Evolutionary conservation across 1,140 invertebrate species (phyloP).

Genomic region (Ladona fulva): DNA sequence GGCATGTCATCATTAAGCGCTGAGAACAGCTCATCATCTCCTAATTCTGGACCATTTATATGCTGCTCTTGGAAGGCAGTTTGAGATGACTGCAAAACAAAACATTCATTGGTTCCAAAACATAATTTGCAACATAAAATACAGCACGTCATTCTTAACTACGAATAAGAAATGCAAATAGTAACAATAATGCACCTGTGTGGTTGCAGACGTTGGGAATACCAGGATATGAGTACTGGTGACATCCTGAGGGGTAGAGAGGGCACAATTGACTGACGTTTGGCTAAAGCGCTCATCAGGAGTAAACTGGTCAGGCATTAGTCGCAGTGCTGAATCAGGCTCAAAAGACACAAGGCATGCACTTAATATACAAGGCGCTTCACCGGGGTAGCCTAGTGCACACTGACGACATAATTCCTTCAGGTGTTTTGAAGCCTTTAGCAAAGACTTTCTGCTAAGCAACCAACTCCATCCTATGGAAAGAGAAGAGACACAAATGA

Average conservation of each 20-base stretch:
- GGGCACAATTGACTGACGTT: slow-evolving; percentile 68
- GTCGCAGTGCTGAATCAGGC: slow-evolving; percentile 81
- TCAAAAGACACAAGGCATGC: slow-evolving; percentile 96
- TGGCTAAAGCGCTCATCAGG: slow-evolving; percentile 85
- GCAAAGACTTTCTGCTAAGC: slow-evolving; percentile 80
- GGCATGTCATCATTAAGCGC: slow-evolving; percentile 57
- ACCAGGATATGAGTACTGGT: slow-evolving; percentile 97
- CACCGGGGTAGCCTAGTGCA: slow-evolving; percentile 64
- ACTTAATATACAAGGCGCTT: slow-evolving; percentile 83
- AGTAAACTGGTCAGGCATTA: slow-evolving; percentile 92
- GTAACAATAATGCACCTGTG: slow-evolving; percentile 54
- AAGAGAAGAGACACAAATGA: too few relatives aligned
- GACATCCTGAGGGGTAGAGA: slow-evolving; percentile 87
- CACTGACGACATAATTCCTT: slow-evolving; percentile 88
- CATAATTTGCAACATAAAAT: too few relatives aligned
- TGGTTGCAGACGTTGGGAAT: slow-evolving; percentile 95
- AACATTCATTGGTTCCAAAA: not conserved
- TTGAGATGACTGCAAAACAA: slow-evolving; percentile 61
- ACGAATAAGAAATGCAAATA: slow-evolving; percentile 18
- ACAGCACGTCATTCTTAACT: too few relatives aligned
- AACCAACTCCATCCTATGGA: slow-evolving; percentile 79
- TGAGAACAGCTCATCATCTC: slow-evolving; percentile 64
- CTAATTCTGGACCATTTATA: slow-evolving; percentile 61
- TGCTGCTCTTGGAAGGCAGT: slow-evolving; percentile 76
- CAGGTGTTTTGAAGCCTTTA: slow-evolving; percentile 76